phyloP scores from a whole-genome alignment of 2,113 vertebrate species.

The Petaurus breviceps region DNA sequence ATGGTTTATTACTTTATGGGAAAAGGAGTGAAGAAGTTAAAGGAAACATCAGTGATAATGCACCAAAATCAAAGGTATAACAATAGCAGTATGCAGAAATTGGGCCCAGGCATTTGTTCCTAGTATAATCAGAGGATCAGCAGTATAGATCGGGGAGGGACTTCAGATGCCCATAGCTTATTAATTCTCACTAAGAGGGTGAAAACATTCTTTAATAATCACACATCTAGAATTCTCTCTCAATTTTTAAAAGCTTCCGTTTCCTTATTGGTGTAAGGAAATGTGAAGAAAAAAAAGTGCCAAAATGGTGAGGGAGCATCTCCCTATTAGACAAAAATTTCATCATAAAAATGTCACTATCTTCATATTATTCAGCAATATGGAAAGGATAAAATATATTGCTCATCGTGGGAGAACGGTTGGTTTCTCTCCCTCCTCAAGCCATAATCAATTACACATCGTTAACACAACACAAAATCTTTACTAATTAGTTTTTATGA shows the following conservation, averaged over 20 bases:
- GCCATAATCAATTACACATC: slow-evolving; percentile 87
- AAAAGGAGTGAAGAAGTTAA: slow-evolving; percentile 24
- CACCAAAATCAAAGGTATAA: slow-evolving; percentile 25
- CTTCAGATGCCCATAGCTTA: slow-evolving; percentile 46
- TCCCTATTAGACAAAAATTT: slow-evolving; percentile 77
- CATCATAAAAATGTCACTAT: slow-evolving; percentile 86
- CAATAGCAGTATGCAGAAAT: neutral
- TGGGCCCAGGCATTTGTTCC: neutral
- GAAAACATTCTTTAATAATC: slow-evolving; percentile 62
- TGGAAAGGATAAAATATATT: slow-evolving; percentile 79
- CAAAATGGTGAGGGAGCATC: slow-evolving; percentile 79
- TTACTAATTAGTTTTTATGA: slow-evolving; percentile 90
- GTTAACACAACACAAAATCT: slow-evolving; percentile 88
- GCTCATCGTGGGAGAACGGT: slow-evolving; percentile 79
- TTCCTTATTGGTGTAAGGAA: slow-evolving; percentile 73
- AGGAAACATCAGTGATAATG: slow-evolving; percentile 35
- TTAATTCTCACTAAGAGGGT: slow-evolving; percentile 63
- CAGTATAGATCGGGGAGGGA: neutral
- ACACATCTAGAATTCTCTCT: slow-evolving; percentile 72
- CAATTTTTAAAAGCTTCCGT: slow-evolving; percentile 70
- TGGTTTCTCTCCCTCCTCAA: slow-evolving; percentile 80
- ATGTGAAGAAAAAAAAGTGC: slow-evolving; percentile 69
- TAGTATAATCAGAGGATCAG: neutral
- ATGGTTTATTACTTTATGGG: slow-evolving; percentile 41
- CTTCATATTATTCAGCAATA: slow-evolving; percentile 77